These are phyloP conservation scores for Andinoacara biseriatus DNA, from an alignment of 2,113 vertebrate species.

Conservation along the genomic window DNA sequence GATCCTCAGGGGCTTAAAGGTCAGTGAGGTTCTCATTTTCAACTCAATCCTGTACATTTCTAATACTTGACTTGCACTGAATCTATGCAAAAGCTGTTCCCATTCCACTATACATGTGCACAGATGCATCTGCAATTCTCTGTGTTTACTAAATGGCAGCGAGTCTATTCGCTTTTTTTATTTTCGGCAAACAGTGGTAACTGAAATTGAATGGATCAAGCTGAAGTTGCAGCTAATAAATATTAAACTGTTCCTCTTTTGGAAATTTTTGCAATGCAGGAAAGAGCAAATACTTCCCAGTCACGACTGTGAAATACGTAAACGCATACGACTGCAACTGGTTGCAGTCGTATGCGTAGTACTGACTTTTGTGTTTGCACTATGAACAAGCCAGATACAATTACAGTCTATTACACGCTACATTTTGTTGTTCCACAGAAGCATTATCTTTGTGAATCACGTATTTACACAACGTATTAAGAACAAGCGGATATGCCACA, in stretches of 20 bases:
- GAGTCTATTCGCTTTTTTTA: not conserved
- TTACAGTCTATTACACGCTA: not conserved
- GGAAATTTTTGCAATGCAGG: not conserved
- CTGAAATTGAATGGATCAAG: not conserved
- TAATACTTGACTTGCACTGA: not conserved
- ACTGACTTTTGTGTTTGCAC: not conserved
- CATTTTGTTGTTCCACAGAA: not conserved
- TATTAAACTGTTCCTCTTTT: not conserved
- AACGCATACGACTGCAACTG: not conserved
- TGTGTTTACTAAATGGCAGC: not conserved
- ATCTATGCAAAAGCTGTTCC: not conserved
- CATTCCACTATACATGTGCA: not conserved
- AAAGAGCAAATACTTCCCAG: not conserved
- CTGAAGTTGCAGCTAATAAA: too few relatives aligned
- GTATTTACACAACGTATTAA: not conserved
- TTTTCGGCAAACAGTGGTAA: not conserved
- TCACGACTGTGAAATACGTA: not conserved
- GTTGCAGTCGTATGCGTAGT: too few relatives aligned
- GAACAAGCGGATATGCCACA: not conserved
- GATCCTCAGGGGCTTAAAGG: slow-evolving; percentile 97
- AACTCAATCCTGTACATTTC: not conserved
- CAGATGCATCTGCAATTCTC: not conserved
- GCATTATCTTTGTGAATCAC: not conserved
- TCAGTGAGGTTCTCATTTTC: slow-evolving; percentile 53
- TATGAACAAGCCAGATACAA: not conserved